Evolutionary conservation across 2,113 vertebrate species (phyloP).

Genomic region (Menidia beryllina): DNA sequence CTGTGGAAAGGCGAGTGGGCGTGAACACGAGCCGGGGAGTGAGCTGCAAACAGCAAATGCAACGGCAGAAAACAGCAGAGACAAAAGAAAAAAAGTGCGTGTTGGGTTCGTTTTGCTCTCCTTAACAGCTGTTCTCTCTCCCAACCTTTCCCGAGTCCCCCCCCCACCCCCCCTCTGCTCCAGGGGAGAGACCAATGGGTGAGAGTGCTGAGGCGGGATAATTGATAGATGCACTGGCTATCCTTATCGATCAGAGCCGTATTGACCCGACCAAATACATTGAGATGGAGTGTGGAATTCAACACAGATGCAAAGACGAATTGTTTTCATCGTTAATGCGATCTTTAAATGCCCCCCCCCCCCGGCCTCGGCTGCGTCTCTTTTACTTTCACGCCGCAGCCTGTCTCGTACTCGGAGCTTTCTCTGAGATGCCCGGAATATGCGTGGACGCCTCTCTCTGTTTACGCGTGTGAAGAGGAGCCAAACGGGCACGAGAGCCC

Average conservation of each 20-base stretch:
- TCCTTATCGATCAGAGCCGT: conserved; percentile 84
- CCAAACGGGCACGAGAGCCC: conserved; percentile 33
- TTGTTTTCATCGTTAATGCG: conserved; percentile 83
- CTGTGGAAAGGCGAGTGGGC: conserved; percentile 18
- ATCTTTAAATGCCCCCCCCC: conserved; percentile 77
- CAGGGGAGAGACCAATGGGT: conserved; percentile 79
- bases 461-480: conserved; percentile 11
- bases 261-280: conserved; percentile 86
- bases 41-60: conserved; percentile 22
- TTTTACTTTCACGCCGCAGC: conserved; percentile 32
- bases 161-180: conserved; percentile 57
- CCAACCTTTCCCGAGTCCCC: conserved; percentile 35
- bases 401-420: not conserved
- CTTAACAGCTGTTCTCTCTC: conserved; percentile 59
- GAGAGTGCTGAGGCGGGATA: conserved; percentile 86
- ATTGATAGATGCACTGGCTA: conserved; percentile 88
- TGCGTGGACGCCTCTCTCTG: not conserved
- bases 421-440: not conserved
- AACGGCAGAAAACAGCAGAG: conserved; percentile 55
- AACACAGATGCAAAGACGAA: conserved; percentile 85
- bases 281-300: conserved; percentile 87
- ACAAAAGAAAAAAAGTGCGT: conserved; percentile 35
- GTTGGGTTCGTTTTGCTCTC: conserved; percentile 9
- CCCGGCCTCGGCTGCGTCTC: conserved; percentile 31
- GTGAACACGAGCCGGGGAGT: conserved; percentile 8